Base-by-base conservation (phyloP, 2,888 invertebrate species). In the Nomada flava region DNA sequence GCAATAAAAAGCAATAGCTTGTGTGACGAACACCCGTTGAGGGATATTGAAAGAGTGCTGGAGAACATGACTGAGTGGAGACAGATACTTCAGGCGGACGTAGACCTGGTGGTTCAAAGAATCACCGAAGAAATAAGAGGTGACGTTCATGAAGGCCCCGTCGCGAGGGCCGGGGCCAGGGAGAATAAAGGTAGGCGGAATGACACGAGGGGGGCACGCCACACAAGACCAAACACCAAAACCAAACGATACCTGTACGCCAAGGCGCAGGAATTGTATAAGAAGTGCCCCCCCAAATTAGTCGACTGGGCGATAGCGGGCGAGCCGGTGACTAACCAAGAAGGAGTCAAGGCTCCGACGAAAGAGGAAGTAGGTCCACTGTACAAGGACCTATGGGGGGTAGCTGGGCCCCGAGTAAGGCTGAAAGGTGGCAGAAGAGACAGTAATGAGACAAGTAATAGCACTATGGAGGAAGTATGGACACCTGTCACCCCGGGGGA, bases 291-390 rank as follows among this genome's bases (percentile, higher is more conserved):
- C 15, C 4, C 4, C 0, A n/a, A 2, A 0, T 9, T 52, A 1
- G 1, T 52, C 0, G 52, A 52, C 0, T 18, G 15, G 52, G 52
- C n/a, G 18, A 15, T 52, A 15, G n/a, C 2, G 52, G n/a, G n/a
- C n/a, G 2, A 52, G 0, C 18, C 15, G 2, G 3, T 1, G 0
- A 1, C 0, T 0, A 2, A 52, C 0, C 0, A 0, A 5, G 1
- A 15, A 52, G 0, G 13, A 0, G 0, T 52, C 0, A 2, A 15
- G 0, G 18, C 52, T 0, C 52, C 52, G 0, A n/a, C 0, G 2
- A 52, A 52, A 0, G 18, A 52, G 0, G 52, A 52, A 5, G 52
- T 52, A 1, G 52, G n/a, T 1, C 52, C 52, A 0, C 0, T 52
- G 9, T 52, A 52, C 0, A 18, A 4, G 0, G 36, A 36, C 7